phyloP scores from a whole-genome alignment of 1,140 invertebrate genomes.

The Anadara kagoshimensis region DNA sequence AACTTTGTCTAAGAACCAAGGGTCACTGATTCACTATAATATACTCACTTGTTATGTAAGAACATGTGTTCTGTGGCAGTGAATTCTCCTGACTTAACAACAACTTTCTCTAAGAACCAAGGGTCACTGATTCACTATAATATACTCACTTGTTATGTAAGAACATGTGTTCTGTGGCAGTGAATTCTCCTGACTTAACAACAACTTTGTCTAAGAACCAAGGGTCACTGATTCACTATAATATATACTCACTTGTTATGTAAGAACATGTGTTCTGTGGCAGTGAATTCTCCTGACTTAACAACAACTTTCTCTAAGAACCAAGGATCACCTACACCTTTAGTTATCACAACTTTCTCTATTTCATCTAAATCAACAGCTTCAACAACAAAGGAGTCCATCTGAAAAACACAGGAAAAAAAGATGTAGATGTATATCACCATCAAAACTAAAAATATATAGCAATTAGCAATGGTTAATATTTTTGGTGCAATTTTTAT shows the following conservation, averaged over 20 bases:
- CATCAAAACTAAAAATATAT: too few species aligned
- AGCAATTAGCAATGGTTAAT: too few species aligned
- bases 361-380: constrained; percentile 58
- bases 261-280: constrained; percentile 44
- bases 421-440: background rate
- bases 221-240: constrained; percentile 54
- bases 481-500: too few species aligned
- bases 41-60: constrained; percentile 45
- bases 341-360: constrained; percentile 51
- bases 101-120: constrained; percentile 52
- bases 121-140: constrained; percentile 55
- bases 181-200: constrained; percentile 47
- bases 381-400: constrained; percentile 47
- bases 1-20: constrained; percentile 54
- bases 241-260: constrained; percentile 49
- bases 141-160: constrained; percentile 44
- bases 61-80: constrained; percentile 44
- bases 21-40: constrained; percentile 54
- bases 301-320: constrained; percentile 56
- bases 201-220: constrained; percentile 54
- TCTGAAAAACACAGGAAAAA: constrained; percentile 23
- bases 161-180: constrained; percentile 43
- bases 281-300: constrained; percentile 42
- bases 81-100: constrained; percentile 48
- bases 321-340: constrained; percentile 56